Conservation (phyloP, 1,140 invertebrate species). For the Sarcophaga peregrina region DNA sequence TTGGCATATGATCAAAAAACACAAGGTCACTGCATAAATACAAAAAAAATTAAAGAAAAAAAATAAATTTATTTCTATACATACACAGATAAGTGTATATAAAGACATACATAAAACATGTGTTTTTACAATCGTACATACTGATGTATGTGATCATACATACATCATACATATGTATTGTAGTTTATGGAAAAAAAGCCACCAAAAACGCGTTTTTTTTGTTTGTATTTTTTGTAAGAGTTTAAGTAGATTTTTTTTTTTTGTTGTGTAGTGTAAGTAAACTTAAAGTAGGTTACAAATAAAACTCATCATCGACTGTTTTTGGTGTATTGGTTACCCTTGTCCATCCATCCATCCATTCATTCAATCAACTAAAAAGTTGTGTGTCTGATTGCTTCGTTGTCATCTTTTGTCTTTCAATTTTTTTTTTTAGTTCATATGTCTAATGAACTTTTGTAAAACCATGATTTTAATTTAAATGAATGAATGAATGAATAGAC, state of each 20-base stretch:
- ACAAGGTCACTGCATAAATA: constrained; percentile 38
- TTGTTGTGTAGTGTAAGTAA: not conserved
- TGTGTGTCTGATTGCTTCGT: no score
- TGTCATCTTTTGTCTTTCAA: no score
- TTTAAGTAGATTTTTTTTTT: not conserved
- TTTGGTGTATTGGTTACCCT: not conserved
- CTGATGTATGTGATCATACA: no score
- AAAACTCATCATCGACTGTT: not conserved
- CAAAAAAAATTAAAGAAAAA: not conserved
- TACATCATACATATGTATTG: no score
- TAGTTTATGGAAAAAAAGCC: no score
- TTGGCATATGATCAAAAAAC: constrained; percentile 41
- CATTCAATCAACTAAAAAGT: no score
- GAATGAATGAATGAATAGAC: no score
- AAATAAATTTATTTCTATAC: not conserved
- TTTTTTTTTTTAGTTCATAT: not conserved
- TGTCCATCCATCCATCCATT: no score
- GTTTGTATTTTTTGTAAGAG: no score
- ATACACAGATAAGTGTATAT: not conserved
- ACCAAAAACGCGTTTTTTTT: no score
- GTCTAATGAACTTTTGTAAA: constrained; percentile 6
- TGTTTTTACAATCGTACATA: no score
- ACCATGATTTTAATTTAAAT: constrained; percentile 2
- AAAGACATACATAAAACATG: no score
- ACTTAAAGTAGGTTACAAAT: constrained; percentile 17